These are phyloP conservation scores for Trichopria drosophilae DNA, from an alignment of 2,888 invertebrate species.

Conservation along the genomic window DNA sequence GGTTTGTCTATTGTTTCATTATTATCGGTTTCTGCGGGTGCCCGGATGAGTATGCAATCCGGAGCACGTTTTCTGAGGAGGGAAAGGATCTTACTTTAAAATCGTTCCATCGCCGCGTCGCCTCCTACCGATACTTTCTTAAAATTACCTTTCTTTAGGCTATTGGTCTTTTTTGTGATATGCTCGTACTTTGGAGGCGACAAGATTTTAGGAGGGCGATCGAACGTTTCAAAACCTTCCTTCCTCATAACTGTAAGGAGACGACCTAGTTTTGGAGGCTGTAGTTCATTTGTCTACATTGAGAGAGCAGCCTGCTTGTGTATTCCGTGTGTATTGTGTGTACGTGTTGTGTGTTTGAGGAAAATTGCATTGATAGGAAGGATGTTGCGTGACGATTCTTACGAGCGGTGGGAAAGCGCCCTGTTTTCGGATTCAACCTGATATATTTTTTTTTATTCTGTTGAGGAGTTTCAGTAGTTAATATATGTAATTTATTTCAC, in stretches of 20 bases:
- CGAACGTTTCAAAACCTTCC: constrained; percentile 12
- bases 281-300: constrained; percentile 38
- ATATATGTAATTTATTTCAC: constrained; percentile 34
- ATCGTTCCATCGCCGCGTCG: no score
- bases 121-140: no score
- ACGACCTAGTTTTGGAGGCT: constrained; percentile 55
- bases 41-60: constrained; percentile 52
- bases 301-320: constrained; percentile 51
- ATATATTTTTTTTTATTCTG: constrained; percentile 19
- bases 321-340: constrained; percentile 26
- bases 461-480: constrained; percentile 32
- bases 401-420: constrained; percentile 25
- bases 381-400: constrained; percentile 33
- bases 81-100: no score
- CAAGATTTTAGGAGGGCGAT: constrained; percentile 20
- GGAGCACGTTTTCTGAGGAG: constrained; percentile 36
- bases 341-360: constrained; percentile 27
- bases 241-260: constrained; percentile 53
- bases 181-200: constrained; percentile 33
- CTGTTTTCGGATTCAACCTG: constrained; percentile 22
- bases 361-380: no score
- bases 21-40: constrained; percentile 46
- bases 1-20: constrained; percentile 55
- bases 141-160: background rate
- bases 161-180: constrained; percentile 31